Percentiles rank a stretch among this genome's conserved stretches.
Evolutionary conservation across 2,888 invertebrate species (phyloP).

Genomic region (Gastrophysa polygoni): DNA sequence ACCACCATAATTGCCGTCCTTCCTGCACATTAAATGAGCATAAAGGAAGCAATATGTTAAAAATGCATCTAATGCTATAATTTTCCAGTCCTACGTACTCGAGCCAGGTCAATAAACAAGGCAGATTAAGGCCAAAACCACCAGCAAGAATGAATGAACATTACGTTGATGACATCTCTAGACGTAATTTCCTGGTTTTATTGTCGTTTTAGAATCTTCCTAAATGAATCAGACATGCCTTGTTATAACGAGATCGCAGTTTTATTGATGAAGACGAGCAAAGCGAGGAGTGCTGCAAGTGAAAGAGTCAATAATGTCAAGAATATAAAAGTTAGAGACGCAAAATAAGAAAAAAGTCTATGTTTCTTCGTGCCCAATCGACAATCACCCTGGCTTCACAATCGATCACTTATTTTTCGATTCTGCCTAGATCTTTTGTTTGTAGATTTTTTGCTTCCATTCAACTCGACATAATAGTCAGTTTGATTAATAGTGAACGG

Average conservation of each 20-base stretch:
- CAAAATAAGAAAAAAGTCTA: no score
- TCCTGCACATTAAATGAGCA: background rate
- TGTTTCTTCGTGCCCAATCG: background rate
- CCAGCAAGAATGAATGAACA: background rate
- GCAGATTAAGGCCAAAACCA: background rate
- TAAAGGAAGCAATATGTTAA: background rate
- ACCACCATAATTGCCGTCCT: background rate
- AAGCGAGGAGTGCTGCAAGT: no score
- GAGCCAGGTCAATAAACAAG: background rate
- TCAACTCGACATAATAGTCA: background rate
- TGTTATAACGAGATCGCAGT: no score
- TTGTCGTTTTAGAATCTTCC: slow-evolving; percentile 5
- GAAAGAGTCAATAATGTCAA: no score
- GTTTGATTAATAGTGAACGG: background rate
- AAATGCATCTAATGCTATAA: background rate
- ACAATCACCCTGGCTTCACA: background rate
- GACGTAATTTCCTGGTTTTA: slow-evolving; percentile 16
- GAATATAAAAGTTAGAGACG: no score
- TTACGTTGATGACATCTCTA: slow-evolving; percentile 8
- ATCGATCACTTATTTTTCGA: background rate
- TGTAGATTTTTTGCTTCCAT: background rate
- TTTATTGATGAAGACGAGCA: no score
- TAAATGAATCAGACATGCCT: slow-evolving; percentile 3
- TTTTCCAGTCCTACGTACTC: background rate
- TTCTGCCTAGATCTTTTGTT: background rate